Base-by-base conservation (phyloP, 1,140 invertebrate genomes). In the Aphaenogaster floridana region DNA sequence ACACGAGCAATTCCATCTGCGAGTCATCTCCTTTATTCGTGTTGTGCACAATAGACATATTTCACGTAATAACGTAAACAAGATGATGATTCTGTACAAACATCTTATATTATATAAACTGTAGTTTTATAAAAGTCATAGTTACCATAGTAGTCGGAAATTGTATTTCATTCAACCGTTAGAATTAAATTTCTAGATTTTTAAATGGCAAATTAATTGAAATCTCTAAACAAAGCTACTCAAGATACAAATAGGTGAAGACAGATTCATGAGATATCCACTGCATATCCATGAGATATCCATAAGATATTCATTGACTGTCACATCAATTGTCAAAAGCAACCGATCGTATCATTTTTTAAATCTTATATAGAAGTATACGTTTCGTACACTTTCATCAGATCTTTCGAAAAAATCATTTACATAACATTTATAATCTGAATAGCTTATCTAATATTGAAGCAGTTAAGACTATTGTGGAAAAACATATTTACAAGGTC, bases 51-150 rank as follows among this genome's bases (percentile, higher is more conserved):
- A 93, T 91, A 90, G 89, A 93, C 92, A 90, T 92, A 92, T 92
- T 91, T 92, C 77, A 93, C 89, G 59, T 92, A 89, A 90, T 93
- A 93, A 93, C 89, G 64, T 92, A 93, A 92, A 92, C 90, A 92
- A 92, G 86, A 88, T 90, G 88, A 84, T 88, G 69, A 64, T 89
- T 85, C 90, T 93, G 88, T 93, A 93, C 90, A 93, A 93, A 93
- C 86, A 57, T 66, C 54, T 91, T 79, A 88, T 88, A 92, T 89
- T 92, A 28, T 28, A 28, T 28, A 92, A 89, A 93, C 89, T 84
- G 80, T 81, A 81, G 68, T 88, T 88, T 59, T 69, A 36, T 63
- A 64, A 48, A 63, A 78, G 36, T 48, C 28, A 17, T 57, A 17
- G 4, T 17, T 36, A 21, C 2, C 11, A 69, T n/a, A 4, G 15